Base-by-base conservation (phyloP, 2,113 vertebrate genomes). In the Bubo scandiacus region DNA sequence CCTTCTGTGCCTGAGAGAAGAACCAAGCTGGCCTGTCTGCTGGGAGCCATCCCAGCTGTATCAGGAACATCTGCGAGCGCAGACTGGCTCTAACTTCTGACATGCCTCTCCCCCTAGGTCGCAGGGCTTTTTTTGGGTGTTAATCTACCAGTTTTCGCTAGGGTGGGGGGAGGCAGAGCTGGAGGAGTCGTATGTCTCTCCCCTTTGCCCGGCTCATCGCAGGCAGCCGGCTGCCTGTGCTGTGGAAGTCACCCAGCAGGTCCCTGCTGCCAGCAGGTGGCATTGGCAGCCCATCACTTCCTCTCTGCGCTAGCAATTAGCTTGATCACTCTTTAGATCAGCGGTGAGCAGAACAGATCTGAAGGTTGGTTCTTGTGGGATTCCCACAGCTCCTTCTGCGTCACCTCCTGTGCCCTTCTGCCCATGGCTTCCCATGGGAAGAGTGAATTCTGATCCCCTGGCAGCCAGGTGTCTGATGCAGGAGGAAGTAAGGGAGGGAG, bases 261-360 rank as follows among this genome's bases (percentile, higher is more conserved):
- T 42, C 42, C 42, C 42, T 42, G 42, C 42, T 42, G 42, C 42
- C 81, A 47, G 81, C 86, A 90, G 92, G 83, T 91, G 96, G 93
- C 94, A 90, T 72, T 75, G 89, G 70, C 88, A 89, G 80, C 73
- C 52, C 16, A 5, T 42, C 6, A 10, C 43, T 29, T 47, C 51
- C 65, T 87, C 55, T 65, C 22, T 34, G 36, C 7, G 4, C 38
- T 40, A 11, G 59, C 55, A 86, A 45, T 88, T 58, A 59, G 38
- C 63, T 81, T 51, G 29, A 19, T 84, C n/a, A 4, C 42, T 54
- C 0, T 65, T 93, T 49, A 73, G 40, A 57, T 61, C n/a, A 13
- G 52, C 13, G n/a, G 8, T 1, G 11, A 81, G 47, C 23, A 58
- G 80, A 51, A 55, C 65, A 51, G n/a, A n/a, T 73, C 42, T 71